These are phyloP conservation scores for Butorides virescens DNA, from an alignment of 2,113 vertebrate species.

Conservation along the genomic window DNA sequence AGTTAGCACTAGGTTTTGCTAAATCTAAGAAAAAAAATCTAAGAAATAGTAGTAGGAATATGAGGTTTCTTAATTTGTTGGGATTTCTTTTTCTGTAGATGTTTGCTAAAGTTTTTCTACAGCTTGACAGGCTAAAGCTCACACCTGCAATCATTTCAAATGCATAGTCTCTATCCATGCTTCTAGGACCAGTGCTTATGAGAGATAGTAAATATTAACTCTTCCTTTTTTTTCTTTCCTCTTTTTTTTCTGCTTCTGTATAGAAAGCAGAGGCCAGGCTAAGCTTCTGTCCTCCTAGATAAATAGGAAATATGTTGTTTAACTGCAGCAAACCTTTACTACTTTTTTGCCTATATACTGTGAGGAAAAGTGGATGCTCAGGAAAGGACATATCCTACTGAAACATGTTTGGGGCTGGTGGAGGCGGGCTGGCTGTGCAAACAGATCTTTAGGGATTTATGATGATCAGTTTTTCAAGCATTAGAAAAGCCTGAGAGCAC, in stretches of 20 bases:
- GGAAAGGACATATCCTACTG: background rate
- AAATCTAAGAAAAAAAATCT: background rate
- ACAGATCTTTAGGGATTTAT: conserved; percentile 36
- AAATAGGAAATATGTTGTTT: background rate
- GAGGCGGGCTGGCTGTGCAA: background rate
- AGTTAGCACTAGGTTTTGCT: background rate
- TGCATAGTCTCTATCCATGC: background rate
- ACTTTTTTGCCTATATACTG: background rate
- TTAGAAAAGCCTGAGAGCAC: conserved; percentile 47
- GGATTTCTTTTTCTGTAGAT: background rate
- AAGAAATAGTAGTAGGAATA: background rate
- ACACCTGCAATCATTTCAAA: background rate
- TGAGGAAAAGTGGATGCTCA: background rate
- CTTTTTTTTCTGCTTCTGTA: background rate
- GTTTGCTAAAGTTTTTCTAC: background rate
- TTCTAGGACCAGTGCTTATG: background rate
- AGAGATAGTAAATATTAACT: background rate
- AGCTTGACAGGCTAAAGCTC: background rate
- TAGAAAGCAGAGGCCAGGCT: background rate
- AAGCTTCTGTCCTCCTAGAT: background rate
- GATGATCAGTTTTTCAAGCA: conserved; percentile 41
- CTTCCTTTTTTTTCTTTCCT: background rate
- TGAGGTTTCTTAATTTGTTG: background rate
- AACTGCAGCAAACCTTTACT: background rate
- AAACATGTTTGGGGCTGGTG: background rate